Conservation (phyloP, 2,888 invertebrate species). For the Nymphalis c-album region DNA sequence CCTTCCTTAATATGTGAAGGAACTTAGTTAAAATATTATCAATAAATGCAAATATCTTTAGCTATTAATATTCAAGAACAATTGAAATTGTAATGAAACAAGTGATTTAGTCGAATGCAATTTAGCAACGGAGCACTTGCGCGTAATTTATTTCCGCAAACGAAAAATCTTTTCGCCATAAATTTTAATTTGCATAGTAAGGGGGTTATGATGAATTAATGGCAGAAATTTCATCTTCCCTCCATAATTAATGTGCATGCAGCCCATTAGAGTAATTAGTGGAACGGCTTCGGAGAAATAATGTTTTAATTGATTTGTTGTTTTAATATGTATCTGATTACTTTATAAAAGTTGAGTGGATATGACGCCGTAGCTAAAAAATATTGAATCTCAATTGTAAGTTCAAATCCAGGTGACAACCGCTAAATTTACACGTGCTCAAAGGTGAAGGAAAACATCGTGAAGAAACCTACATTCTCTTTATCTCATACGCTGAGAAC, state of each 20-base stretch:
- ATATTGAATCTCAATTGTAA: too few species aligned
- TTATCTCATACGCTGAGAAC: too few species aligned
- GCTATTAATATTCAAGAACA: slow-evolving; percentile 29
- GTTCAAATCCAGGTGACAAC: too few species aligned
- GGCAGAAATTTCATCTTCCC: slow-evolving; percentile 18
- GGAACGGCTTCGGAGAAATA: slow-evolving; percentile 1
- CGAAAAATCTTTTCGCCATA: slow-evolving; percentile 37
- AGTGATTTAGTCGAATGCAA: slow-evolving; percentile 29
- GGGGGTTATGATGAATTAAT: slow-evolving; percentile 32
- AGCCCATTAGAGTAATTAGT: slow-evolving; percentile 26
- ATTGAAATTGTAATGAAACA: slow-evolving; percentile 24
- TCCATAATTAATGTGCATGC: slow-evolving; percentile 26
- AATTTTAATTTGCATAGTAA: slow-evolving; percentile 39
- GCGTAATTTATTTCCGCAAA: slow-evolving; percentile 49
- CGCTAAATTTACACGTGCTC: too few species aligned
- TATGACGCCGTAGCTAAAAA: too few species aligned
- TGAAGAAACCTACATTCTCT: too few species aligned
- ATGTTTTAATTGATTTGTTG: slow-evolving; percentile 3
- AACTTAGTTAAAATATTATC: slow-evolving; percentile 13
- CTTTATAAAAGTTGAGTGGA: too few species aligned
- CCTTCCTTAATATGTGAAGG: neutral
- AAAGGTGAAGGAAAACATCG: too few species aligned
- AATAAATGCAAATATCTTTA: slow-evolving; percentile 22
- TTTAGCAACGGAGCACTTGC: slow-evolving; percentile 45
- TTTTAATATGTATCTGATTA: neutral